A percentile compares a stretch with the other conserved stretches of the same genome.
phyloP scores from a whole-genome alignment of 2,888 invertebrate species.

The Hypomecis punctinalis region DNA sequence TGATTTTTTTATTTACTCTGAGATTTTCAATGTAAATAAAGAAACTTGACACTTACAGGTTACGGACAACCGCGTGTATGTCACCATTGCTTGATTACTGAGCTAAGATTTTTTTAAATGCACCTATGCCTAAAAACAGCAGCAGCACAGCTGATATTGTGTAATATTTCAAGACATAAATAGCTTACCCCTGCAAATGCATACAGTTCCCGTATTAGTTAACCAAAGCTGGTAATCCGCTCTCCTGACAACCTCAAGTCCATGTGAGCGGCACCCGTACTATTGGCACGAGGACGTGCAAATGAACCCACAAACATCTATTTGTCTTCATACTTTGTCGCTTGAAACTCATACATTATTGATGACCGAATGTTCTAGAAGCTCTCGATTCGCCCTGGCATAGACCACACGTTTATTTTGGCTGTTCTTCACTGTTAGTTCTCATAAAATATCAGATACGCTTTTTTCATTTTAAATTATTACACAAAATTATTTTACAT shows the following conservation, averaged over 20 bases:
- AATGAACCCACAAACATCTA: slow-evolving; percentile 70
- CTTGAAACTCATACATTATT: slow-evolving; percentile 78
- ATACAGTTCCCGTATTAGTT: slow-evolving; percentile 1
- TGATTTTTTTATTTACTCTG: too few relatives aligned
- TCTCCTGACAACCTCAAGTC: slow-evolving; percentile 44
- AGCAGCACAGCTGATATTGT: too few relatives aligned
- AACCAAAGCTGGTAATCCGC: slow-evolving; percentile 42
- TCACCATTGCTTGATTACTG: too few relatives aligned
- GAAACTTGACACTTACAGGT: too few relatives aligned
- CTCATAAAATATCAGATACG: neutral
- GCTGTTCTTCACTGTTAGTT: neutral
- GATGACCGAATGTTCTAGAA: slow-evolving; percentile 64
- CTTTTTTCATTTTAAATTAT: too few relatives aligned
- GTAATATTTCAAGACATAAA: too few relatives aligned
- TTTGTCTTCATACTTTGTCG: slow-evolving; percentile 79
- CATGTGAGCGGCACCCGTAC: slow-evolving; percentile 63
- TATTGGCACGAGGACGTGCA: slow-evolving; percentile 71
- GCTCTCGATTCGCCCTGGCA: slow-evolving; percentile 48
- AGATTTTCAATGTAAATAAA: too few relatives aligned
- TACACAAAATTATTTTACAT: too few relatives aligned
- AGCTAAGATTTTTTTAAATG: too few relatives aligned
- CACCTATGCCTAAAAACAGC: too few relatives aligned
- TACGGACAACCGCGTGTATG: too few relatives aligned
- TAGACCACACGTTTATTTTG: slow-evolving; percentile 4
- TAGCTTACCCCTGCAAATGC: neutral